Evolutionary conservation across 2,113 vertebrate species (phyloP).

Genomic region (Crotalus horridus): DNA sequence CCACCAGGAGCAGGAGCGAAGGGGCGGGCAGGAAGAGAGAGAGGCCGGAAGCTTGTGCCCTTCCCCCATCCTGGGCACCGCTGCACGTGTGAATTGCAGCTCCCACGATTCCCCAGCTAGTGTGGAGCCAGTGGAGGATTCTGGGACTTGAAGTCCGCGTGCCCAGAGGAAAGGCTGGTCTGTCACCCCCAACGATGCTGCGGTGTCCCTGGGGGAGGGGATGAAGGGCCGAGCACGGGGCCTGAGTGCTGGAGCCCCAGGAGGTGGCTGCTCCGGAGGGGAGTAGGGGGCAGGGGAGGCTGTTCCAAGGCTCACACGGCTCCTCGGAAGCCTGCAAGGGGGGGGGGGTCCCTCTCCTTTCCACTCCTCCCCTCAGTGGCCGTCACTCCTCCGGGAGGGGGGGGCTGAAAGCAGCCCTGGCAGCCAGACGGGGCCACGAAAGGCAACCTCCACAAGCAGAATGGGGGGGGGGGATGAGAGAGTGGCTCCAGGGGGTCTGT

Average conservation of each 20-base stretch:
- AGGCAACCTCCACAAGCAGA: not conserved
- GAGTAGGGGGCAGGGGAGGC: conserved; percentile 55
- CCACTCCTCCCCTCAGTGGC: conserved; percentile 69
- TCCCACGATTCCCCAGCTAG: not conserved
- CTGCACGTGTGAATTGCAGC: not conserved
- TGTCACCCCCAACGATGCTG: not conserved
- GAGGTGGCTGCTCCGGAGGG: conserved; percentile 49
- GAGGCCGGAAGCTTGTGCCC: not conserved
- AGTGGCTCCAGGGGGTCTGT: not conserved
- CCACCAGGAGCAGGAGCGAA: not conserved
- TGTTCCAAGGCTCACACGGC: conserved; percentile 78
- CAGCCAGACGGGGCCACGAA: not conserved
- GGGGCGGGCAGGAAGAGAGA: no score
- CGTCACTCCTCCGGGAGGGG: conserved; percentile 56
- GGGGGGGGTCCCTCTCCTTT: no score
- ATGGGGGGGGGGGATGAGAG: rapidly evolving
- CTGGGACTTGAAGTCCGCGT: not conserved
- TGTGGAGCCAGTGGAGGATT: not conserved
- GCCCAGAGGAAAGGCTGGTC: not conserved
- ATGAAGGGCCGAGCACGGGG: conserved; percentile 16
- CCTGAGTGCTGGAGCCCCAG: conserved; percentile 55
- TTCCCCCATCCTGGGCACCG: not conserved
- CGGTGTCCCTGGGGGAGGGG: no score
- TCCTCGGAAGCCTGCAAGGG: conserved; percentile 47
- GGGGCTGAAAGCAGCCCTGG: conserved; percentile 58